Evolutionary conservation across 2,888 invertebrate species (phyloP).

Genomic region (Elegia similella): DNA sequence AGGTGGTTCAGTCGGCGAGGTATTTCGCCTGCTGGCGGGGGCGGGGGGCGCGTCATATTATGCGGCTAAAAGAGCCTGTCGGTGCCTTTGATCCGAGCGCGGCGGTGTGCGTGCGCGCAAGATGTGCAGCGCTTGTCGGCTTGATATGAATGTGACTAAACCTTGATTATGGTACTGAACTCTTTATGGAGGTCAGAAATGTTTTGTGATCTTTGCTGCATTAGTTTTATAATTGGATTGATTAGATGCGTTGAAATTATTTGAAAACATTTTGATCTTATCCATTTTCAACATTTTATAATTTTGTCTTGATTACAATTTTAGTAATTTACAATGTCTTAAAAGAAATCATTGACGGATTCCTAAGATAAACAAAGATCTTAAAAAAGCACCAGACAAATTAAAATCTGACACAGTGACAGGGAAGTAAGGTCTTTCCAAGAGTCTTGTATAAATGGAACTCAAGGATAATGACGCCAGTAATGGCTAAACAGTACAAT

Average conservation of each 20-base stretch:
- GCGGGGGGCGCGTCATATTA: constrained; percentile 78
- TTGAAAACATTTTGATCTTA: not conserved
- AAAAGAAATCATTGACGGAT: too few relatives aligned
- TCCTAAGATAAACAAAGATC: too few relatives aligned
- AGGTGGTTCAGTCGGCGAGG: constrained; percentile 56
- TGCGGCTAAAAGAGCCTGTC: constrained; percentile 81
- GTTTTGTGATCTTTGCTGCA: constrained; percentile 48
- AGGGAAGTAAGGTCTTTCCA: too few relatives aligned
- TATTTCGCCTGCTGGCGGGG: constrained; percentile 69
- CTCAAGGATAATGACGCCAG: not conserved
- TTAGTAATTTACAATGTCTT: too few relatives aligned
- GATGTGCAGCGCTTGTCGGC: constrained; percentile 75
- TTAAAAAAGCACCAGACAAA: not conserved
- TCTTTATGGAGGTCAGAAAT: constrained; percentile 72
- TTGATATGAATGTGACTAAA: constrained; percentile 81
- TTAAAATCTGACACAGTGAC: not conserved
- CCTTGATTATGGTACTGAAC: constrained; percentile 79
- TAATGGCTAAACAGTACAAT: not conserved
- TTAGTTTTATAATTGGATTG: constrained; percentile 49
- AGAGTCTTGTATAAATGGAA: too few relatives aligned
- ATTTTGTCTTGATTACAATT: too few relatives aligned
- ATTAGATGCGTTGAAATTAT: constrained; percentile 27
- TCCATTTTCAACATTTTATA: not conserved
- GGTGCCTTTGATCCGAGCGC: constrained; percentile 78
- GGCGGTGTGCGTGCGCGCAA: constrained; percentile 55